A percentile compares a stretch with the other conserved stretches of the same genome.
Conservation (phyloP, 1,140 invertebrate species). For the Drosophila tsacasi region DNA sequence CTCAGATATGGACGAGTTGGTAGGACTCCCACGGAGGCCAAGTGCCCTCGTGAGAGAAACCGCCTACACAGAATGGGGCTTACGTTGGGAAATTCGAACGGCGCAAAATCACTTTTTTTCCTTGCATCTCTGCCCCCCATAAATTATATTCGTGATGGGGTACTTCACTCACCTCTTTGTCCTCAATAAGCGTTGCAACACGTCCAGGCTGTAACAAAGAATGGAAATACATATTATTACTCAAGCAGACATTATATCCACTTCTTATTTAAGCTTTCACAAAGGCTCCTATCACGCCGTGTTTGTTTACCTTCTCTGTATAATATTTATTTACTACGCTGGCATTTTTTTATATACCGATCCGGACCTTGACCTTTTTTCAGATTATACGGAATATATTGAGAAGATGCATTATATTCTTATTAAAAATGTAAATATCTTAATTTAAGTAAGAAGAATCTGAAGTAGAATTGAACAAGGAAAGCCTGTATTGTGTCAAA, state of each 20-base stretch:
- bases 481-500: too few species aligned
- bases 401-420: not conserved
- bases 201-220: conserved; percentile 90
- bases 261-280: conserved; percentile 25
- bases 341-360: conserved; percentile 5
- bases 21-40: conserved; percentile 14
- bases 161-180: conserved; percentile 88
- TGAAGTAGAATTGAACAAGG: not conserved
- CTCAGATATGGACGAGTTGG: conserved; percentile 78
- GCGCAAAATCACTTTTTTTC: conserved; percentile 24
- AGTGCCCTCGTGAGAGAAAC: conserved; percentile 1
- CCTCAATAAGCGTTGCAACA: conserved; percentile 91
- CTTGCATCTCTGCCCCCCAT: not conserved
- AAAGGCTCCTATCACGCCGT: conserved; percentile 34
- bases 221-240: conserved; percentile 29
- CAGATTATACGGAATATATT: conserved; percentile 9
- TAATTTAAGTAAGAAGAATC: too few species aligned
- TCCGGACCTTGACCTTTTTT: conserved; percentile 64
- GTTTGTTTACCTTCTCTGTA: conserved; percentile 53
- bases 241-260: conserved; percentile 30
- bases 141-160: conserved; percentile 1
- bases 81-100: conserved; percentile 76
- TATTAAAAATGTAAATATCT: too few species aligned
- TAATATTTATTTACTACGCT: conserved; percentile 11
- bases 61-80: conserved; percentile 80